Evolutionary conservation across 2,797 vertebrate genomes (phyloP).

Genomic region (Buceros bicornis): DNA sequence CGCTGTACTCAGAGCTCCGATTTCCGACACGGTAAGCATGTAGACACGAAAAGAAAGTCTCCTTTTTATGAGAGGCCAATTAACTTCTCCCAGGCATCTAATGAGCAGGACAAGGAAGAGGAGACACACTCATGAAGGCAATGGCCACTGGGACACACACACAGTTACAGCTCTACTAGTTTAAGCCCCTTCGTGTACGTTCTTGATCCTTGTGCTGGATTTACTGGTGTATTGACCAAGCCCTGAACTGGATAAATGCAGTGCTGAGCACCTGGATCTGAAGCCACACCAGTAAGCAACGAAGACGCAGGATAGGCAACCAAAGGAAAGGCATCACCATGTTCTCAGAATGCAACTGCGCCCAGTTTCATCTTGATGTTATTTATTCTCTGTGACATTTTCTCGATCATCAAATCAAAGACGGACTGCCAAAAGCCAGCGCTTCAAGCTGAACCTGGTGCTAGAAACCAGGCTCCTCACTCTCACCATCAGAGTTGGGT

Average conservation of each 20-base stretch:
- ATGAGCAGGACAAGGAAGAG: neutral
- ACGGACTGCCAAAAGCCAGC: neutral
- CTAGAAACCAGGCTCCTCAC: neutral
- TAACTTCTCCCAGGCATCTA: neutral
- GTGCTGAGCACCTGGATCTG: neutral
- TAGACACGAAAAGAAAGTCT: neutral
- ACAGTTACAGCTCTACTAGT: neutral
- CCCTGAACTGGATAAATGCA: neutral
- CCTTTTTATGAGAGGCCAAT: neutral
- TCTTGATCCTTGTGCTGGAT: neutral
- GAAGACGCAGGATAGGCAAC: neutral
- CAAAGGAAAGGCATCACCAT: neutral
- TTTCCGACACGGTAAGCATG: neutral
- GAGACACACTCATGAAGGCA: neutral
- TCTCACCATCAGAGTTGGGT: neutral
- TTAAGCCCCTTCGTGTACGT: neutral
- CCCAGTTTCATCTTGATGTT: constrained; percentile 2
- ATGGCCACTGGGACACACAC: neutral
- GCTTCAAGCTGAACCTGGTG: neutral
- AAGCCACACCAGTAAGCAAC: neutral
- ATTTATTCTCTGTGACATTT: constrained; percentile 40
- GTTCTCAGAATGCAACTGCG: neutral
- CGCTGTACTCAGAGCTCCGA: neutral
- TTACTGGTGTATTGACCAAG: neutral
- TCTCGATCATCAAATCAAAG: neutral